Percentiles rank a stretch among this genome's conserved stretches.
These are phyloP conservation scores for Phalanger gymnotis DNA, from an alignment of 2,797 vertebrate genomes.

Conservation along the genomic window DNA sequence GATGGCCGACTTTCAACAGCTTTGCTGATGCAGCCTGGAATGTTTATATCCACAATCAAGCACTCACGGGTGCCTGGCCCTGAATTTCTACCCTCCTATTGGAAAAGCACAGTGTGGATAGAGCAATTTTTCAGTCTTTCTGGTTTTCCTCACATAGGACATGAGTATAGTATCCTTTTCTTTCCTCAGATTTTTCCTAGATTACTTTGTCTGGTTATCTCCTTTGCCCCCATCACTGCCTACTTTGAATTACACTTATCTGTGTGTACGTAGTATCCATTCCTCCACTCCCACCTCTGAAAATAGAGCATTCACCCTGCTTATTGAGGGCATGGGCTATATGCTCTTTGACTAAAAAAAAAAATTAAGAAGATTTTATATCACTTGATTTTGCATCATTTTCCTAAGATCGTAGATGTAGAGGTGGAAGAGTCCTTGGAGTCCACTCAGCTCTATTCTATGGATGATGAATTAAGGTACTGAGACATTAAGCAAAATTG, in stretches of 20 bases:
- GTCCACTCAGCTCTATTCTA: neutral
- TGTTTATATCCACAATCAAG: constrained; percentile 79
- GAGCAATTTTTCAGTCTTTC: constrained; percentile 50
- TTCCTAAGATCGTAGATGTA: neutral
- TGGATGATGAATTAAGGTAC: neutral
- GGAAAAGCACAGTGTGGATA: constrained; percentile 14
- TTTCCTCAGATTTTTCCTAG: neutral
- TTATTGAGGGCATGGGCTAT: neutral
- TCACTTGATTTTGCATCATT: neutral
- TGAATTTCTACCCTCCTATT: constrained; percentile 76
- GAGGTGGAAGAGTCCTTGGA: neutral
- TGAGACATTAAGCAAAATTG: neutral
- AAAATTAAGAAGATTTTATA: neutral
- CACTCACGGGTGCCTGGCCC: constrained; percentile 54
- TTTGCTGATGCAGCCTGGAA: constrained; percentile 80
- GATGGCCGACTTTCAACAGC: constrained; percentile 63
- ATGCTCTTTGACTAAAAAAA: neutral
- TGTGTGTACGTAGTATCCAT: neutral
- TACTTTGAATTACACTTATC: neutral
- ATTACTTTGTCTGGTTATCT: neutral
- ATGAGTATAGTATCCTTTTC: neutral
- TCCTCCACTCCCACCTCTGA: neutral
- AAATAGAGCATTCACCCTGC: neutral
- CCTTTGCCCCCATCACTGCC: neutral
- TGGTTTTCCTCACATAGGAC: constrained; percentile 42